Evolutionary conservation across 2,888 invertebrate genomes (phyloP), one percentile per base, ranked within the genome.

Genomic region (Lasioglossum malachurum): DNA sequence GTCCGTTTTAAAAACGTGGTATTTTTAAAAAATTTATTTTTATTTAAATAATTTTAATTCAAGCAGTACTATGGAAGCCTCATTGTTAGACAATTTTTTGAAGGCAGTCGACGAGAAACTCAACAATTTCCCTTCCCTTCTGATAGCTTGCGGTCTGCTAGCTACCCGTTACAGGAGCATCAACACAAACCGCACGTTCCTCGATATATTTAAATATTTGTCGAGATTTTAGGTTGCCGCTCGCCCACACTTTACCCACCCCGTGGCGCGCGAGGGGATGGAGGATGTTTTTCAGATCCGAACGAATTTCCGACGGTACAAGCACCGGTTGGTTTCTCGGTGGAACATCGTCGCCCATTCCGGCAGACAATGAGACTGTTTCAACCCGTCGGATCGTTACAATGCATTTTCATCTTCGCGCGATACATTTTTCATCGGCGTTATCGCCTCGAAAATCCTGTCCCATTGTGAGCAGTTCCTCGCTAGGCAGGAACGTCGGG

Each of bases 351-450:
- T 57, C 72, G 35, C 46, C 53, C 64, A 46, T 75, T 67, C 19
- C 38, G 60, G 3, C 74, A 76, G 77, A 86, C 81, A 84, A 78
- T 82, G 78, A 82, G 64, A 67, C 53, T 60, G 72, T 19, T 75
- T 73, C 77, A 46, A 49, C 69, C 72, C 57, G 75, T 53, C 46
- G 75, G 75, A 78, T 80, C 79, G 80, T 83, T 80, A 87, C 82
- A 76, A 87, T 82, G 82, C 85, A 85, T 87, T 87, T 85, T 78
- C 86, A 87, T 87, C 85, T 85, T 79, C 64, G 72, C 78, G 75
- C 86, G 75, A 85, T 86, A 87, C 86, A 85, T 86, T 86, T 86
- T 84, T 86, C 86, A 85, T 85, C 78, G 75, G 67, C 49, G 82
- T 82, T 85, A 86, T 85, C 86, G 78, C 78, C 82, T 73, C 86